phyloP scores from a whole-genome alignment of 2,797 vertebrate genomes.

The Sebastes iracundus region DNA sequence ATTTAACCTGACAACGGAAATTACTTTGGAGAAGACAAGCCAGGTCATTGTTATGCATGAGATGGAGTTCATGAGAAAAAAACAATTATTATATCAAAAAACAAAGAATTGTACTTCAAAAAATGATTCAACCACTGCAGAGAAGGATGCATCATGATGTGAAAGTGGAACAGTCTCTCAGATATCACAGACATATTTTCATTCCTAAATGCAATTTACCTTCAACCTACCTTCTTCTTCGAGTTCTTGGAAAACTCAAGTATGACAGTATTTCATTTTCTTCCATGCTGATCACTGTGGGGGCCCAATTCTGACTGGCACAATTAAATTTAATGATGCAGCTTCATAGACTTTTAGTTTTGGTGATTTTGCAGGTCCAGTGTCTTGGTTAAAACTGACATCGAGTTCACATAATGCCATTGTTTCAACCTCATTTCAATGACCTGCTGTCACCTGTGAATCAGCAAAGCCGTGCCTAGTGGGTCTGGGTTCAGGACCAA shows the following conservation, averaged over 20 bases:
- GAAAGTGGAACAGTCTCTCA: background rate
- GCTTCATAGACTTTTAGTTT: background rate
- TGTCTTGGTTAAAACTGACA: background rate
- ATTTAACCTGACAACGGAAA: slow-evolving; percentile 48
- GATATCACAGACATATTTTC: background rate
- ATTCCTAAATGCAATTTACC: background rate
- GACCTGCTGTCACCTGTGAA: background rate
- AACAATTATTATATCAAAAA: slow-evolving; percentile 3
- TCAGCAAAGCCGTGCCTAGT: background rate
- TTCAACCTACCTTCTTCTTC: background rate
- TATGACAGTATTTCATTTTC: background rate
- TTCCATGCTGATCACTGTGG: background rate
- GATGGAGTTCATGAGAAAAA: background rate
- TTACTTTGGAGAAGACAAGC: slow-evolving; percentile 23
- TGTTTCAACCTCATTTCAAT: background rate
- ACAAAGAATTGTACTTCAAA: background rate
- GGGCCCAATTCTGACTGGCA: background rate
- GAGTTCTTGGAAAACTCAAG: background rate
- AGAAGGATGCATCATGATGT: background rate
- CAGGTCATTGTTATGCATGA: slow-evolving; percentile 47
- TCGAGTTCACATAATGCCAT: background rate
- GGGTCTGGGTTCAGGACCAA: background rate
- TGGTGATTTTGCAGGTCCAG: background rate
- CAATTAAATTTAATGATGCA: background rate
- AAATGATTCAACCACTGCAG: background rate